phyloP scores from a whole-genome alignment of 1,140 invertebrate genomes.

The Drosophila novamexicana region DNA sequence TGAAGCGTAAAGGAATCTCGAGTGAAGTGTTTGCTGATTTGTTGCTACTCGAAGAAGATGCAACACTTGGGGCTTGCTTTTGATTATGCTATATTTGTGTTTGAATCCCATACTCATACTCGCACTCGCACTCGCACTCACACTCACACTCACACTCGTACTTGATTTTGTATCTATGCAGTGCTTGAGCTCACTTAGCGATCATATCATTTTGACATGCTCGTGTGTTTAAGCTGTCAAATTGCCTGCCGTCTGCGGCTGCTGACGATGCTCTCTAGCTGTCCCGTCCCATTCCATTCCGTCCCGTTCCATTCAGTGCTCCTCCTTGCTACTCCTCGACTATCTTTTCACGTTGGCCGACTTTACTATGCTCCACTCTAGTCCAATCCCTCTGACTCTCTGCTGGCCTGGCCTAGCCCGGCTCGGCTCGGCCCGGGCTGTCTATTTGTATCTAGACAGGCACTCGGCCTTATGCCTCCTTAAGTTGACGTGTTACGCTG shows the following conservation, averaged over 20 bases:
- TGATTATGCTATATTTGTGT: conserved; percentile 56
- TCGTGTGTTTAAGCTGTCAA: conserved; percentile 82
- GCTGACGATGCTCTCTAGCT: conserved; percentile 50
- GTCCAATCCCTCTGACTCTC: conserved; percentile 1
- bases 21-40: conserved; percentile 48
- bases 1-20: not conserved
- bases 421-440: conserved; percentile 45
- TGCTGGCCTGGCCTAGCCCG: not conserved
- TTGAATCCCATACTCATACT: conserved; percentile 20
- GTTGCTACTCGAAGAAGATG: conserved; percentile 64
- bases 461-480: conserved; percentile 81
- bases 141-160: conserved; percentile 28
- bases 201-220: conserved; percentile 83
- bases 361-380: conserved; percentile 5
- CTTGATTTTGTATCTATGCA: conserved; percentile 49
- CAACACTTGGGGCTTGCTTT: conserved; percentile 63
- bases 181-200: conserved; percentile 75
- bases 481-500: conserved; percentile 83
- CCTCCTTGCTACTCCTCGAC: conserved; percentile 30
- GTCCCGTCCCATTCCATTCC: not conserved
- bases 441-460: conserved; percentile 83
- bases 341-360: conserved; percentile 58
- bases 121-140: conserved; percentile 5
- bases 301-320: not conserved
- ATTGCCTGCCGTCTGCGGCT: conserved; percentile 78